Evolutionary conservation across 1,140 invertebrate genomes (phyloP), one percentile per base, ranked within the genome.

Genomic region (Amyelois transitella): DNA sequence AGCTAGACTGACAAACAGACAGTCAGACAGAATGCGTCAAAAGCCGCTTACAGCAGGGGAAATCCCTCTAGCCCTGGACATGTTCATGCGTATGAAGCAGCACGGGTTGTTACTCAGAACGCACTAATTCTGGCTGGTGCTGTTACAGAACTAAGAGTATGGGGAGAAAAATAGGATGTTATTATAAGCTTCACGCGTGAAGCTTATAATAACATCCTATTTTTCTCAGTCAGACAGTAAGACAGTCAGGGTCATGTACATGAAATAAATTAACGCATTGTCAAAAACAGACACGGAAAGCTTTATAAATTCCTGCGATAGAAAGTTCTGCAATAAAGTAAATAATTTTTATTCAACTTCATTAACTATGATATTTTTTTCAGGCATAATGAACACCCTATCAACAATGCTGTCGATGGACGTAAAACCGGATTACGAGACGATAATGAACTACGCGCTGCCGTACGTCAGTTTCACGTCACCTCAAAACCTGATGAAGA

Each of bases 51-150:
- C 75, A 82, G 18, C 56, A 64, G 6, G 77, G 70, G 6, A 87
- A 88, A 53, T 66, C 1, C 75, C 86, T 0, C 24, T 90, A 12
- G 86, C 90, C 0, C 50, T 90, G 18, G 71, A 80, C 32, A 25
- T 91, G 55, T 82, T 92, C 25, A 77, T 81, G 6, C 64, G 75
- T 10, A 89, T 92, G 87, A 86, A 88, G 55, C 71, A 86, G 43
- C 59, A 87, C 10, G 78, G 80, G 0, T 60, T 89, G 18, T 73
- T 82, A 0, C 12, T 92, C 4, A 69, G 90, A 17, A 66, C 88
- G 0, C 91, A 92, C 68, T 92, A 90, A 72, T 92, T 91, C 69
- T 92, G 91, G 91, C 91, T 91, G 1, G 76, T 89, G 21, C 54
- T 89, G 17, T 21, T 89, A 8, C 68, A 76, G 22, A 72, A 49